phyloP scores from a whole-genome alignment of 2,888 invertebrate species.

The Trisateles emortualis region DNA sequence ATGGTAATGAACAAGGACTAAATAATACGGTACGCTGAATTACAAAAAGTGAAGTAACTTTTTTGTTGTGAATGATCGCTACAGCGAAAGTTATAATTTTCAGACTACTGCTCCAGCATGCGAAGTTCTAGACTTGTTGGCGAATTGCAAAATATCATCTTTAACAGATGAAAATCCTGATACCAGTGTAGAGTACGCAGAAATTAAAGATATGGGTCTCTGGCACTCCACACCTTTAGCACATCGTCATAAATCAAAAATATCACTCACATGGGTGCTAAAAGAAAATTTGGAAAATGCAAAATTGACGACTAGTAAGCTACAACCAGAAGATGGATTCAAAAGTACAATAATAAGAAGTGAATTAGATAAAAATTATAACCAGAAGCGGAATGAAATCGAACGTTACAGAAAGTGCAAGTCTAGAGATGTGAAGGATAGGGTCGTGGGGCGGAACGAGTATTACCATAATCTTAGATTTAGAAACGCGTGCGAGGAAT shows the following conservation, averaged over 20 bases:
- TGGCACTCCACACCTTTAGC: constrained; percentile 82
- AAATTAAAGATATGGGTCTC: constrained; percentile 81
- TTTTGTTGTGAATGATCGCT: neutral
- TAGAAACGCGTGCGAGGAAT: constrained; percentile 78
- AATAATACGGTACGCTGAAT: constrained; percentile 55
- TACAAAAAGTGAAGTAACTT: constrained; percentile 3
- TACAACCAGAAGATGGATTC: constrained; percentile 53
- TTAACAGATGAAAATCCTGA: constrained; percentile 54
- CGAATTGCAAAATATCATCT: constrained; percentile 69
- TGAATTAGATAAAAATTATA: constrained; percentile 57
- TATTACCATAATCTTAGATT: constrained; percentile 81
- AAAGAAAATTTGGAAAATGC: constrained; percentile 87
- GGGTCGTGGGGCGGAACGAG: constrained; percentile 78
- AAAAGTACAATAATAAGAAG: constrained; percentile 49
- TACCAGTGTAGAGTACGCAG: constrained; percentile 74
- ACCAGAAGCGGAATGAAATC: constrained; percentile 61
- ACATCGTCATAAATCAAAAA: constrained; percentile 86
- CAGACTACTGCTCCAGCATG: constrained; percentile 65
- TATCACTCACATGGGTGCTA: constrained; percentile 92
- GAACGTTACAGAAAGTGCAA: constrained; percentile 67
- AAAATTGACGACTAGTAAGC: constrained; percentile 58
- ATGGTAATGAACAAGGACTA: constrained; percentile 48
- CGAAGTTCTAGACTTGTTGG: constrained; percentile 76
- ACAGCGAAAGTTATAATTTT: constrained; percentile 39
- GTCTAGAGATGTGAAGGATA: constrained; percentile 59